Percentiles rank a stretch among this genome's conserved stretches.
Conservation (phyloP, 1,140 invertebrate genomes). For the Anadara kagoshimensis region DNA sequence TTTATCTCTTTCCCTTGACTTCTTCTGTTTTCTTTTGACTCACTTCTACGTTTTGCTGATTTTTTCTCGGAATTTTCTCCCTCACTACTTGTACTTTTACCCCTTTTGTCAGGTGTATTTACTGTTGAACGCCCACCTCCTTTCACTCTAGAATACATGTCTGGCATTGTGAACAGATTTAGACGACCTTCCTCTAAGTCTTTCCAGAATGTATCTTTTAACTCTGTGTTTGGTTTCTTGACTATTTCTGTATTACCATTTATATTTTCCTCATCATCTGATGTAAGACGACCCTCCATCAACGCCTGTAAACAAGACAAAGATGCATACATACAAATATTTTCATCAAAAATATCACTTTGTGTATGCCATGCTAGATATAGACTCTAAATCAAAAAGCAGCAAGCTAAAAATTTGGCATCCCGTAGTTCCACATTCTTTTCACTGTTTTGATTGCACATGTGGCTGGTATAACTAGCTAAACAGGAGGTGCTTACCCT, state of each 20-base stretch:
- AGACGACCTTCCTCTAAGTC: conserved; percentile 69
- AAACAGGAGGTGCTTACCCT: too few relatives aligned
- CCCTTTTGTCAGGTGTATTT: conserved; percentile 37
- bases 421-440: too few relatives aligned
- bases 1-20: conserved; percentile 1
- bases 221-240: conserved; percentile 25
- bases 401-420: too few relatives aligned
- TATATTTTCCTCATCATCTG: conserved; percentile 28
- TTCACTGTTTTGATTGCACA: too few relatives aligned
- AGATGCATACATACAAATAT: background rate
- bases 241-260: conserved; percentile 26
- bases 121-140: conserved; percentile 43
- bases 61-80: background rate
- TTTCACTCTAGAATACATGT: conserved; percentile 70
- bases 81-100: conserved; percentile 21
- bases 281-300: conserved; percentile 51
- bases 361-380: too few relatives aligned
- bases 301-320: conserved; percentile 39
- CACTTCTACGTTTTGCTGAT: conserved; percentile 10
- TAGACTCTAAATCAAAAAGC: too few relatives aligned
- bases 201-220: conserved; percentile 70
- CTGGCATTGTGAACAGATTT: conserved; percentile 59
- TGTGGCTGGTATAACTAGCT: too few relatives aligned
- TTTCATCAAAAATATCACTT: background rate
- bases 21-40: conserved; percentile 11